Percentiles rank a stretch among this genome's conserved stretches.
Conservation (phyloP, 2,888 invertebrate genomes). For the Brachyopa scutellaris region DNA sequence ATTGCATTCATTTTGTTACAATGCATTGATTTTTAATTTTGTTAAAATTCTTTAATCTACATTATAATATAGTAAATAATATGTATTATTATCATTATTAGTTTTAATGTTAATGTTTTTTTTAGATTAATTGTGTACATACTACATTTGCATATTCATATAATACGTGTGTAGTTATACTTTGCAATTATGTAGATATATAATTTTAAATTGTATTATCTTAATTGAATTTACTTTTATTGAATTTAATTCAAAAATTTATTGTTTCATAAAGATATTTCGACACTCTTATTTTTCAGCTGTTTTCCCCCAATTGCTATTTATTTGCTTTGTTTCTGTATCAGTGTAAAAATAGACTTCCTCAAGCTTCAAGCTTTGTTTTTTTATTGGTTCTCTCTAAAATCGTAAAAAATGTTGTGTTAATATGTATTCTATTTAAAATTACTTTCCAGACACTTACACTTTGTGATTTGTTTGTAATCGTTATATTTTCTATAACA, state of each 20-base stretch:
- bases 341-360: conserved; percentile 71
- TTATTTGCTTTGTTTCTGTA: conserved; percentile 44
- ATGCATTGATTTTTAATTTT: conserved; percentile 43
- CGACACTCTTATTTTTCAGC: conserved; percentile 37
- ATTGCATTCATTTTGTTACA: conserved; percentile 45
- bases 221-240: conserved; percentile 46
- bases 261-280: conserved; percentile 56
- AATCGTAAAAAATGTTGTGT: conserved; percentile 60
- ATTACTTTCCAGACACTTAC: conserved; percentile 39
- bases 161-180: conserved; percentile 40
- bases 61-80: conserved; percentile 32
- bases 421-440: conserved; percentile 44
- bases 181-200: conserved; percentile 19
- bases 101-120: conserved; percentile 21
- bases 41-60: conserved; percentile 60
- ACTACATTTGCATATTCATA: conserved; percentile 48
- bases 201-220: conserved; percentile 27
- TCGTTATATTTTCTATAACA: background rate
- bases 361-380: conserved; percentile 50
- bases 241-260: conserved; percentile 56
- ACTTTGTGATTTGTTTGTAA: conserved; percentile 15
- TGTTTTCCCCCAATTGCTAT: conserved; percentile 35
- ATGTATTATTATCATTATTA: conserved; percentile 43
- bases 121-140: conserved; percentile 40
- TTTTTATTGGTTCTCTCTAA: conserved; percentile 41